phyloP scores from a whole-genome alignment of 2,888 invertebrate genomes.

The Agrochola macilenta region DNA sequence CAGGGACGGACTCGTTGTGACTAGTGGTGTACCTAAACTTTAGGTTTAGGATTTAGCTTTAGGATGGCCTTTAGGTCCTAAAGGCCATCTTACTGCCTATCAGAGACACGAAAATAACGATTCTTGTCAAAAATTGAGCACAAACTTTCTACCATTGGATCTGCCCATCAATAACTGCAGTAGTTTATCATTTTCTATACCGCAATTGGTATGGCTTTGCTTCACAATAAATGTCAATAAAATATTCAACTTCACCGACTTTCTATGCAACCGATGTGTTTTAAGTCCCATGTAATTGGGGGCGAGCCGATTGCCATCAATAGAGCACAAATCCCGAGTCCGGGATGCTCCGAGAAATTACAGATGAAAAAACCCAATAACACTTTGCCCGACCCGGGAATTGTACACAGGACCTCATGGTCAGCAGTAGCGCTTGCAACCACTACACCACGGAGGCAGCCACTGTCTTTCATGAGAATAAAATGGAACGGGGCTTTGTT shows the following conservation, averaged over 20 bases:
- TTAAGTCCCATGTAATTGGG: not conserved
- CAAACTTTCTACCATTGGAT: conserved; percentile 49
- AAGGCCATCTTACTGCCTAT: not conserved
- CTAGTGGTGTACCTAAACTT: no score
- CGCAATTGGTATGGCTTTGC: conserved; percentile 34
- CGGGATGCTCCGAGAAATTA: not conserved
- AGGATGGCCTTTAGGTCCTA: no score
- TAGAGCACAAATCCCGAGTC: not conserved
- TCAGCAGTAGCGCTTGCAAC: no score
- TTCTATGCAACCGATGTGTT: conserved; percentile 28
- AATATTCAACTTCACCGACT: conserved; percentile 30
- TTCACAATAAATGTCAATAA: conserved; percentile 41
- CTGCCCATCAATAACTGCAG: conserved; percentile 34
- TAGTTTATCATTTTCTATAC: conserved; percentile 30
- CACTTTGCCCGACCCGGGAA: no score
- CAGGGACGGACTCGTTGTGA: not conserved
- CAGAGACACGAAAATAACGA: not conserved
- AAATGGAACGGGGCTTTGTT: not conserved
- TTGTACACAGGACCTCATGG: no score
- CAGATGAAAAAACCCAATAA: not conserved
- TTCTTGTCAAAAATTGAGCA: conserved; percentile 19
- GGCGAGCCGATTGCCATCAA: not conserved
- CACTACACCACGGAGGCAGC: no score
- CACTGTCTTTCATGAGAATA: conserved; percentile 13
- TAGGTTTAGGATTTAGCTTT: no score